A percentile compares a stretch with the other conserved stretches of the same genome.
Conservation (phyloP, 2,113 vertebrate species). For the Ptilonorhynchus violaceus region DNA sequence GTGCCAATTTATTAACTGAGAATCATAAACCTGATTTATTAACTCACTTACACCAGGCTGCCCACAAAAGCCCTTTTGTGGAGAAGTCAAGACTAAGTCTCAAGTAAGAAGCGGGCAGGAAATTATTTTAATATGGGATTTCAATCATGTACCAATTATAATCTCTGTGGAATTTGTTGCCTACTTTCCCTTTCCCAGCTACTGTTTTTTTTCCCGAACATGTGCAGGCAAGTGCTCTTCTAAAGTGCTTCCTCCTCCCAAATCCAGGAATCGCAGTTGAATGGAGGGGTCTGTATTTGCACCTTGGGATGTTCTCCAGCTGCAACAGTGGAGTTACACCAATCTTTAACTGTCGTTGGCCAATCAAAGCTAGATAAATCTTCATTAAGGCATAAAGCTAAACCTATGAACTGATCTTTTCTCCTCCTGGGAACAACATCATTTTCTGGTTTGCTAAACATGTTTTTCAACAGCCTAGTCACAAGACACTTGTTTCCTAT, state of each 20-base stretch:
- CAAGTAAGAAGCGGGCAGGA: background rate
- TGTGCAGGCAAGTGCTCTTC: background rate
- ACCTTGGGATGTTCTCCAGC: background rate
- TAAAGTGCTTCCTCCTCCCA: background rate
- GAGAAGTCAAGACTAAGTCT: background rate
- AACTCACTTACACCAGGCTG: background rate
- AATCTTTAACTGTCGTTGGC: background rate
- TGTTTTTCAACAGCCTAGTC: background rate
- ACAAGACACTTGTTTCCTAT: background rate
- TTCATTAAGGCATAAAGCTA: background rate
- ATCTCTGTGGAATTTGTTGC: constrained; percentile 17
- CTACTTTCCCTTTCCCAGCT: background rate
- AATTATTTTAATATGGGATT: constrained; percentile 52
- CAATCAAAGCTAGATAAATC: background rate
- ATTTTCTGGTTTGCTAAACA: background rate
- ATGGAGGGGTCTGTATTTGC: accelerated
- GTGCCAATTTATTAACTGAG: constrained; percentile 14
- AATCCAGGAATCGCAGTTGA: background rate
- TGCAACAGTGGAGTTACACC: background rate
- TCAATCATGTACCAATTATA: constrained; percentile 39
- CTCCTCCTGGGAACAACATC: background rate
- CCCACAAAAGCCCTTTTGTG: constrained; percentile 5
- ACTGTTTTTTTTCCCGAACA: background rate
- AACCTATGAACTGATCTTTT: background rate
- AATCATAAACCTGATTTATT: constrained; percentile 47